Conservation (phyloP, 2,797 vertebrate genomes). For the Aselliscus stoliczkanus region DNA sequence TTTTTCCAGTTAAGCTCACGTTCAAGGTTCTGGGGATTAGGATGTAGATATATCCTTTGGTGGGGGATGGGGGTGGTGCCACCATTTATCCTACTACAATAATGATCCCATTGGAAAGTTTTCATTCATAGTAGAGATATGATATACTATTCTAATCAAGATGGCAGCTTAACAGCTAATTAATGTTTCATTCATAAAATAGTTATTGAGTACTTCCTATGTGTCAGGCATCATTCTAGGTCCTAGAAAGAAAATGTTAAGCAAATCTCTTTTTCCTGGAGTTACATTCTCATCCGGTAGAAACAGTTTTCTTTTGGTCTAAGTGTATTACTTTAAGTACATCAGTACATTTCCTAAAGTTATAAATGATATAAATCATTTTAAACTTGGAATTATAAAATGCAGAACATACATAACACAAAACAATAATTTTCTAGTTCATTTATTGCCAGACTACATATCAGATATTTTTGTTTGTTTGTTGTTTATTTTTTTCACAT, state of each 20-base stretch:
- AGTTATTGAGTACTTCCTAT: neutral
- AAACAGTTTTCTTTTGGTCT: neutral
- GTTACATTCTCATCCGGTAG: neutral
- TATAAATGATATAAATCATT: neutral
- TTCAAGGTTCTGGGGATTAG: neutral
- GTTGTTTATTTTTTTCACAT: neutral
- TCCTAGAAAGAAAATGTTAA: neutral
- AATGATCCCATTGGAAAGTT: neutral
- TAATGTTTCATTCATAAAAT: neutral
- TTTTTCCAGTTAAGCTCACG: neutral
- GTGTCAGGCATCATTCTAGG: neutral
- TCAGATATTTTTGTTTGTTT: neutral
- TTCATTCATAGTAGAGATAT: neutral
- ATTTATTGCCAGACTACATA: neutral
- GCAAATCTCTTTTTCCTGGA: neutral
- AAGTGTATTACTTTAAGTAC: neutral
- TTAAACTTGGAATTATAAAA: slow-evolving; percentile 9
- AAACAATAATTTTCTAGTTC: neutral
- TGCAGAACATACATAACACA: neutral
- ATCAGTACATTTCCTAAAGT: neutral
- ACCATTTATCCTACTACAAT: neutral
- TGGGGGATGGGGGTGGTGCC: too few species aligned
- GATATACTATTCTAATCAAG: neutral
- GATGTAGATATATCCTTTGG: neutral
- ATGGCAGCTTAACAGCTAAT: neutral